Evolutionary conservation across 2,888 invertebrate species (phyloP).

Genomic region (Patella caerulea): DNA sequence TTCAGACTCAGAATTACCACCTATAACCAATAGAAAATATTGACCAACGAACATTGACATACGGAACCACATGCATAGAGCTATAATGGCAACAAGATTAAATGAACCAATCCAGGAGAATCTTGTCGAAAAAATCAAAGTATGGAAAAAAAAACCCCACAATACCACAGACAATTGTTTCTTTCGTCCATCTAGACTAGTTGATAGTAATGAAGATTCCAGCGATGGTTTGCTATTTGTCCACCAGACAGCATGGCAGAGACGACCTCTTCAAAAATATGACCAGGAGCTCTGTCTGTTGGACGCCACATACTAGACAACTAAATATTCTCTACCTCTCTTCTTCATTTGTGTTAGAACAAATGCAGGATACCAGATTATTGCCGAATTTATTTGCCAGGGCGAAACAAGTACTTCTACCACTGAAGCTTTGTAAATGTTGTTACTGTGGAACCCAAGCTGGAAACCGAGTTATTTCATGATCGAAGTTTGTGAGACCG

Average conservation of each 20-base stretch:
- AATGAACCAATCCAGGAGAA: too few relatives aligned
- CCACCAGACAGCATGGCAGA: conserved; percentile 25
- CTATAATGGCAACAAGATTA: too few relatives aligned
- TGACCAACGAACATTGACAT: too few relatives aligned
- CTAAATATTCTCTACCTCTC: conserved; percentile 32
- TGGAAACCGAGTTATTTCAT: conserved; percentile 31
- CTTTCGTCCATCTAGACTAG: too few relatives aligned
- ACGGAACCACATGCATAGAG: too few relatives aligned
- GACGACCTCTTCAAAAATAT: conserved; percentile 26
- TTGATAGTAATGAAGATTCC: too few relatives aligned
- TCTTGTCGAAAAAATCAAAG: too few relatives aligned
- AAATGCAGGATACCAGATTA: conserved; percentile 29
- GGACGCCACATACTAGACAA: conserved; percentile 35
- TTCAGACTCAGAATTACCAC: too few relatives aligned
- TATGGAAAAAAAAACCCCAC: too few relatives aligned
- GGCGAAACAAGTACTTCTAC: conserved; percentile 26
- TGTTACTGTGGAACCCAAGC: conserved; percentile 26
- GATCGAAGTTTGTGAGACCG: conserved; percentile 26
- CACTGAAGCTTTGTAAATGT: conserved; percentile 25
- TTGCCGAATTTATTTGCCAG: conserved; percentile 29
- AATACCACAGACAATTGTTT: too few relatives aligned
- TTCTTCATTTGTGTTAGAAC: conserved; percentile 31
- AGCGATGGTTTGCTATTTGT: not conserved
- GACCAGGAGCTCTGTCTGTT: conserved; percentile 31
- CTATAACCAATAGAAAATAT: too few relatives aligned